These are phyloP conservation scores for Eremophila alpestris DNA, from an alignment of 2,797 vertebrate genomes.

Conservation along the genomic window DNA sequence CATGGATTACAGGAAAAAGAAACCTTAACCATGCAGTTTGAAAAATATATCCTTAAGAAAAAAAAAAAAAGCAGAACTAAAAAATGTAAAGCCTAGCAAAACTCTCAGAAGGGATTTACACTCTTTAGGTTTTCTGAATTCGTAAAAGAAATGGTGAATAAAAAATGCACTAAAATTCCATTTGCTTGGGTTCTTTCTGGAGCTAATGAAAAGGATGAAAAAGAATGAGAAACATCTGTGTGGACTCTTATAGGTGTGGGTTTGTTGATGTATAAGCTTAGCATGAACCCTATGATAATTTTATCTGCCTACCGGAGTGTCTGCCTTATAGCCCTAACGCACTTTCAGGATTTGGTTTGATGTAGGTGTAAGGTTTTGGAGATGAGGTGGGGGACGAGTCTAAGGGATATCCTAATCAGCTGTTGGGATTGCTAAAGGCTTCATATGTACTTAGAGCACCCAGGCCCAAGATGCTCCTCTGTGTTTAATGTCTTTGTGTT, in stretches of 20 bases:
- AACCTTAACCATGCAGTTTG: rapidly evolving
- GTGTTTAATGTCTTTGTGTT: neutral
- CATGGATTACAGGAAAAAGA: neutral
- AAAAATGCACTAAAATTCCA: neutral
- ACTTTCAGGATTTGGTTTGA: neutral
- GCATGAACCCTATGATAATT: neutral
- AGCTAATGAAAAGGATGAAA: neutral
- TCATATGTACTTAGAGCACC: neutral
- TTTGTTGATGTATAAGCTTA: neutral
- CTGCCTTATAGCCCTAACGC: neutral
- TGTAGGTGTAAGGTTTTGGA: neutral
- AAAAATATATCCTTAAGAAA: neutral
- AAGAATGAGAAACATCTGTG: neutral
- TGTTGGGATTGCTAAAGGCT: neutral
- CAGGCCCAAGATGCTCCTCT: neutral
- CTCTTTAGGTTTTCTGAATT: neutral
- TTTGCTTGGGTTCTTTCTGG: neutral
- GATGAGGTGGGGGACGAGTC: neutral
- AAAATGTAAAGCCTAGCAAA: neutral
- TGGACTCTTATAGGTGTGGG: neutral
- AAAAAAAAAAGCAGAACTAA: neutral
- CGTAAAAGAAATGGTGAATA: neutral
- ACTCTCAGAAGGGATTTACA: neutral
- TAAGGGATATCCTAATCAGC: neutral
- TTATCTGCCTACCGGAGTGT: neutral